A percentile compares a stretch with the other conserved stretches of the same genome.
These are phyloP conservation scores for Orius insidiosus DNA, from an alignment of 1,140 invertebrate species.

Conservation along the genomic window DNA sequence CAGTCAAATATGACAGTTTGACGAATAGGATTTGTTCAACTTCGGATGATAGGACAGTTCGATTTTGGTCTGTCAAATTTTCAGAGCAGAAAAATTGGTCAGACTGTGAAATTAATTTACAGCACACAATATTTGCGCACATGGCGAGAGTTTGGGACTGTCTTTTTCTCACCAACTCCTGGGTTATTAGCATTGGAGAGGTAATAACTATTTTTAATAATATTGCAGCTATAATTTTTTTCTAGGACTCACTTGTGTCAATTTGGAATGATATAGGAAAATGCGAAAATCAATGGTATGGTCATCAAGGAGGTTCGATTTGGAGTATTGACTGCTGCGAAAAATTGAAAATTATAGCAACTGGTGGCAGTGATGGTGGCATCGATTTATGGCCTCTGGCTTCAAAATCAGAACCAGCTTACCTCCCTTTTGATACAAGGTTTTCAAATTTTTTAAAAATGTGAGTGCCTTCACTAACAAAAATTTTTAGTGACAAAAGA, in stretches of 20 bases:
- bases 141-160: slow-evolving; percentile 56
- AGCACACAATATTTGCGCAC: slow-evolving; percentile 51
- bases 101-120: slow-evolving; percentile 30
- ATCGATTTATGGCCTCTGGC: slow-evolving; percentile 37
- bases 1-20: slow-evolving; percentile 32
- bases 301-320: slow-evolving; percentile 46
- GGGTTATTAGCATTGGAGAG: slow-evolving; percentile 43
- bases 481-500: too few species aligned
- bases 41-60: slow-evolving; percentile 54
- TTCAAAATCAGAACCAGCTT: background rate
- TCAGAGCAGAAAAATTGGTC: slow-evolving; percentile 31
- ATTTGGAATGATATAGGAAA: slow-evolving; percentile 45
- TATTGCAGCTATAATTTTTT: slow-evolving; percentile 6
- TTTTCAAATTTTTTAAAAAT: too few species aligned
- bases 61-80: slow-evolving; percentile 36
- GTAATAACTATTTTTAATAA: slow-evolving; percentile 21
- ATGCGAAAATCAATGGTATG: slow-evolving; percentile 39
- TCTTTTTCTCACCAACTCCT: slow-evolving; percentile 28
- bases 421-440: too few species aligned
- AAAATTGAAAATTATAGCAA: slow-evolving; percentile 34
- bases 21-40: slow-evolving; percentile 38
- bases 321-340: slow-evolving; percentile 43
- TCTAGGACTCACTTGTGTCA: slow-evolving; percentile 49
- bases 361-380: slow-evolving; percentile 50
- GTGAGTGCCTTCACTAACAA: too few species aligned